Base-by-base conservation (phyloP, 2,113 vertebrate species). In the Agelaius phoeniceus region DNA sequence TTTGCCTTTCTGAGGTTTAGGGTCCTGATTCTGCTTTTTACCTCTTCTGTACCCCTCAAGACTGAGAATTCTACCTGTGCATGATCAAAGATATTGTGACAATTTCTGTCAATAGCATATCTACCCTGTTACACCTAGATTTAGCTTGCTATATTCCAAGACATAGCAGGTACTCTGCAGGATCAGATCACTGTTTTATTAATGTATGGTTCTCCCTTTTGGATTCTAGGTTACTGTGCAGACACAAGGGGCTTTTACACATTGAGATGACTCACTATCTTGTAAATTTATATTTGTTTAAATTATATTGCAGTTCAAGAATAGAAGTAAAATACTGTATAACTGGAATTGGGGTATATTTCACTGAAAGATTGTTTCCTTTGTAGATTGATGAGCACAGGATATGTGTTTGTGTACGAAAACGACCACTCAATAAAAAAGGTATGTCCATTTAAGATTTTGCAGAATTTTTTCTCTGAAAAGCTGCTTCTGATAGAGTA, bases 371-470 rank as follows among this genome's bases (percentile, higher is more conserved):
- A 75, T 67, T 89, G 33, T 75, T 89, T 82, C 39, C 61, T 61
- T 89, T 89, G 28, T 82, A 89, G 87, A 89, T 75, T 67, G 61
- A 89, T 75, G 62, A 89, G 46, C 87, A 89, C 23, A 89, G 69
- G 69, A 89, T 89, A 75, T 89, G 77, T 61, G 87, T 89, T 89
- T 89, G 87, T 54, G 87, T 89, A 67, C 37, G 69, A 82, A 89
- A 89, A 89, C 46, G 79, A 76, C 87, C 79, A 76, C 79, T 90
- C 72, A 90, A 84, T 84, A 90, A 84, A 84, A 90, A 90, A 83
- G 87, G 87, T 84, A 90, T 49, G 78, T 17, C 30, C n/a, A 69
- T 76, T 69, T 76, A 76, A 82, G 62, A 62, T 83, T 75, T 62
- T 89, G 39, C 24, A n/a, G 39, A 31, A 3, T 55, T 89, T 66